Evolutionary conservation across 2,888 invertebrate genomes (phyloP).

Genomic region (Congeria kusceri): DNA sequence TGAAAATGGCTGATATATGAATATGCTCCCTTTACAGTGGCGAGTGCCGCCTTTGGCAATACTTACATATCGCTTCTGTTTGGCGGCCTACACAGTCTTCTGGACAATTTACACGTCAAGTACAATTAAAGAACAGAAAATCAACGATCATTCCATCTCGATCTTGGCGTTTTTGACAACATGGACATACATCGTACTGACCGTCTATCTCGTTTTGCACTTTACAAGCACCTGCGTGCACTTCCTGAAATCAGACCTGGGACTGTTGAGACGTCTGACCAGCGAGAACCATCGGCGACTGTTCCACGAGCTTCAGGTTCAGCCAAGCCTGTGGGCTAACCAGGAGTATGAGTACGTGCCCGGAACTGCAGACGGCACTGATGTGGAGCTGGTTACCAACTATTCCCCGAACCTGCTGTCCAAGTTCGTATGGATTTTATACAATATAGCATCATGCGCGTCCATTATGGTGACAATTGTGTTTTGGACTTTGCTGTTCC

Average conservation of each 20-base stretch:
- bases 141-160: slow-evolving; percentile 46
- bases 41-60: slow-evolving; percentile 71
- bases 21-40: slow-evolving; percentile 75
- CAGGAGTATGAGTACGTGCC: slow-evolving; percentile 50
- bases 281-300: slow-evolving; percentile 61
- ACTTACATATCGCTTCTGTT: slow-evolving; percentile 73
- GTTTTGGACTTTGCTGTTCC: slow-evolving; percentile 78
- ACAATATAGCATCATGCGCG: slow-evolving; percentile 66
- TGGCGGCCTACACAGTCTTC: slow-evolving; percentile 73
- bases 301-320: slow-evolving; percentile 65
- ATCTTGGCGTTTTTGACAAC: slow-evolving; percentile 80
- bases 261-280: slow-evolving; percentile 47
- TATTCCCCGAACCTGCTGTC: slow-evolving; percentile 60
- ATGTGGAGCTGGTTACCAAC: slow-evolving; percentile 18
- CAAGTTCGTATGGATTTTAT: slow-evolving; percentile 76
- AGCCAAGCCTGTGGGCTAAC: slow-evolving; percentile 64
- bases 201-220: slow-evolving; percentile 71
- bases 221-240: not conserved
- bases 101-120: slow-evolving; percentile 72
- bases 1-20: not conserved
- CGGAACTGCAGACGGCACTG: slow-evolving; percentile 32
- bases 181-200: slow-evolving; percentile 80
- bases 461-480: slow-evolving; percentile 78
- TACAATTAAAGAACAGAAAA: not conserved
- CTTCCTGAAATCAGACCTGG: slow-evolving; percentile 55